These are phyloP conservation scores for Trimorus sp. DNA, from an alignment of 2,888 invertebrate species.

Conservation along the genomic window DNA sequence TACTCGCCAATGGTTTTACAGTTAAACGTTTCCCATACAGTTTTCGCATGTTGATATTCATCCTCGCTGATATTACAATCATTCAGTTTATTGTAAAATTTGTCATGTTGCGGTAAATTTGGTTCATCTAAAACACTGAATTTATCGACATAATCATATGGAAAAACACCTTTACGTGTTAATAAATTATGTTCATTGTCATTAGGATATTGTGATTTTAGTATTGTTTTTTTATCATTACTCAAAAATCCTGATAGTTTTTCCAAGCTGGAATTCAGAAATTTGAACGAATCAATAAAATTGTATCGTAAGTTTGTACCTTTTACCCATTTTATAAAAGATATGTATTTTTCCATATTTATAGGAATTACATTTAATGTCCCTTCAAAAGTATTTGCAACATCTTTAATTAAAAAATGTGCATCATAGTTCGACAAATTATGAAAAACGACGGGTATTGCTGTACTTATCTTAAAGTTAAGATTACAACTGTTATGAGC, in stretches of 20 bases:
- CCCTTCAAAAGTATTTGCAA: neutral
- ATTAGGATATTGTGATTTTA: neutral
- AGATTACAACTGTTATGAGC: too few species aligned
- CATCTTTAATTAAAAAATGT: conserved; percentile 10
- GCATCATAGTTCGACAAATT: conserved; percentile 18
- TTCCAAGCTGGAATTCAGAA: conserved; percentile 1
- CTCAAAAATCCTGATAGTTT: neutral
- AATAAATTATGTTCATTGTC: neutral
- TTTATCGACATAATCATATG: conserved; percentile 7
- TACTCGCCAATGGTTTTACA: conserved; percentile 8
- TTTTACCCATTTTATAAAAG: neutral
- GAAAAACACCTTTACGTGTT: too few species aligned
- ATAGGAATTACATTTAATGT: neutral
- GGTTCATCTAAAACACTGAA: neutral
- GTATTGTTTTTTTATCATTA: conserved; percentile 1
- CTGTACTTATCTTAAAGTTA: neutral
- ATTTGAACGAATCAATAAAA: conserved; percentile 19
- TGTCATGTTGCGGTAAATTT: neutral
- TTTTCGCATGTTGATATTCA: conserved; percentile 11
- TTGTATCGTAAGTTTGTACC: neutral
- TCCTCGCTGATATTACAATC: neutral
- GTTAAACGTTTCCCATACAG: conserved; percentile 6
- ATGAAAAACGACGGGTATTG: too few species aligned
- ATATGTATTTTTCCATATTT: conserved; percentile 10
- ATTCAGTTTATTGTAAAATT: conserved; percentile 3